phyloP scores from a whole-genome alignment of 2,113 vertebrate species.

The Alouatta palliata region DNA sequence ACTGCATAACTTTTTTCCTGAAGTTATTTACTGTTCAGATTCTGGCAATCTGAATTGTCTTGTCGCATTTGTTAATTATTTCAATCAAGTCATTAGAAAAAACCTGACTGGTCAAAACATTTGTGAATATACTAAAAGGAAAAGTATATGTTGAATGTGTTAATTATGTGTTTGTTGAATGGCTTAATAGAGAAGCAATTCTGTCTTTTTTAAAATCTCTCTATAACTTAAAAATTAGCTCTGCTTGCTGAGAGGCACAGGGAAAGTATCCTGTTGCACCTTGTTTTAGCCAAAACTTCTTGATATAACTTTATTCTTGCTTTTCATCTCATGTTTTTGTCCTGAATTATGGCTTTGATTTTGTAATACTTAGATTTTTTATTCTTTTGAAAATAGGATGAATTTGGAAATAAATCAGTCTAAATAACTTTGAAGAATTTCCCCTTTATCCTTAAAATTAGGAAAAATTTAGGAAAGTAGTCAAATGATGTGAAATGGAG shows the following conservation, averaged over 20 bases:
- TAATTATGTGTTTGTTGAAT: conserved; percentile 17
- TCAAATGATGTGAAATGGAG: not conserved
- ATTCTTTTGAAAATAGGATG: conserved; percentile 6
- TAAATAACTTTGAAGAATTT: conserved; percentile 40
- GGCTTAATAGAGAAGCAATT: not conserved
- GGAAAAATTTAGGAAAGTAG: not conserved
- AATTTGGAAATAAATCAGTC: conserved; percentile 22
- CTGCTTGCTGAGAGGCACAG: not conserved
- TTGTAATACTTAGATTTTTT: not conserved
- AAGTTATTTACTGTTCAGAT: conserved; percentile 39
- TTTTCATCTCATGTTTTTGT: not conserved
- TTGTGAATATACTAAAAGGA: conserved; percentile 29
- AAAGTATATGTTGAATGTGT: conserved; percentile 18
- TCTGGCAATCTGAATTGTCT: not conserved
- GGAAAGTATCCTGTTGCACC: not conserved
- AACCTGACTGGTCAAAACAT: not conserved
- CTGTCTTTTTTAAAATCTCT: not conserved
- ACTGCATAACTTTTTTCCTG: not conserved
- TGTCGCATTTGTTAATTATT: conserved; percentile 49
- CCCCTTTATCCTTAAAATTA: not conserved
- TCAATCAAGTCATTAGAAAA: not conserved
- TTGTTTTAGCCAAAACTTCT: not conserved
- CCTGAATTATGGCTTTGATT: conserved; percentile 1
- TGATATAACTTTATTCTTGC: not conserved
- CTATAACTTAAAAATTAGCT: not conserved